Conservation (phyloP, 2,888 invertebrate species). For the Orchesellides sinensis region DNA sequence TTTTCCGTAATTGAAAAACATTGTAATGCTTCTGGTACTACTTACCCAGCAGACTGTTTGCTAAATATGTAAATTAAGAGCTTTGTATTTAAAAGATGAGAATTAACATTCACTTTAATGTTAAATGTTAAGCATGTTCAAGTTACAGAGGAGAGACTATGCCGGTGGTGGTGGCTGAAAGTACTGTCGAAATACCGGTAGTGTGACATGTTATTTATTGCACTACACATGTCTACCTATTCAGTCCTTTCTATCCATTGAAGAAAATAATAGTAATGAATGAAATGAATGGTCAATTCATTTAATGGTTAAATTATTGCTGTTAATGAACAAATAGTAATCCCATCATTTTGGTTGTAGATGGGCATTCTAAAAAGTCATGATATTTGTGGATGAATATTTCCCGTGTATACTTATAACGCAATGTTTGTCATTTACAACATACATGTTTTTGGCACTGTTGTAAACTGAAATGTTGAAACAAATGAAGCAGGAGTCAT, state of each 20-base stretch:
- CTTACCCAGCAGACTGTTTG: background rate
- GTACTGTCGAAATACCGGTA: conserved; percentile 38
- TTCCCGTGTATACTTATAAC: no score
- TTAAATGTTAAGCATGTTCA: background rate
- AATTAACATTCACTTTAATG: background rate
- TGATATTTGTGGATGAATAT: background rate
- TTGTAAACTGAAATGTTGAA: background rate
- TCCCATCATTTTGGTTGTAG: background rate
- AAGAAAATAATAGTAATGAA: background rate
- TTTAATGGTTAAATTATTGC: background rate
- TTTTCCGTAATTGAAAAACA: no score
- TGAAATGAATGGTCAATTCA: background rate
- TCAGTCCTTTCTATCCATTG: conserved; percentile 11
- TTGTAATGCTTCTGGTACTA: no score
- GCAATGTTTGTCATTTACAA: background rate
- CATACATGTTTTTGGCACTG: background rate
- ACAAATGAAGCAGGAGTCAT: background rate
- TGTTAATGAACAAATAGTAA: background rate
- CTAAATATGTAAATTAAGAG: background rate
- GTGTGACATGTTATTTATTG: background rate
- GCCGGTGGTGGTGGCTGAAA: background rate
- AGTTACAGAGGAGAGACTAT: background rate
- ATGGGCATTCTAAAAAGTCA: background rate
- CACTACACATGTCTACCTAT: conserved; percentile 10
- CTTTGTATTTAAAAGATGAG: conserved; percentile 5